These are phyloP conservation scores for Muscina levida DNA, from an alignment of 2,888 invertebrate genomes.

Conservation along the genomic window DNA sequence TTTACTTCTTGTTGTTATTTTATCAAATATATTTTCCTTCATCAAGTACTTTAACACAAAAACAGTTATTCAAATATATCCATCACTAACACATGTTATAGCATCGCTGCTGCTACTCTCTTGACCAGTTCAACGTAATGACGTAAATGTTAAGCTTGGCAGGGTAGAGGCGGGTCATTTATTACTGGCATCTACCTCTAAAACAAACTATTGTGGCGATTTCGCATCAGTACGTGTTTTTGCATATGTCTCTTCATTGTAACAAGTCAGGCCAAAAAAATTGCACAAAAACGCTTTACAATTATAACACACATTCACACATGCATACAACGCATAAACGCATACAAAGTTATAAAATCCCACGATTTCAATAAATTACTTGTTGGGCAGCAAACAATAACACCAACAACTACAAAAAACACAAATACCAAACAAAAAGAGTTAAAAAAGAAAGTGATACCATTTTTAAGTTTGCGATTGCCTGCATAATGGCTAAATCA, in stretches of 20 bases:
- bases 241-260: not conserved
- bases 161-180: constrained; percentile 14
- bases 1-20: no score
- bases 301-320: not conserved
- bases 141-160: no score
- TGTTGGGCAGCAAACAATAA: not conserved
- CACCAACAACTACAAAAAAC: no score
- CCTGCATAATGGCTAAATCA: no score
- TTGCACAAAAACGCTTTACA: constrained; percentile 16
- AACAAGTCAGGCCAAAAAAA: constrained; percentile 7
- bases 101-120: no score
- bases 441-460: constrained; percentile 35
- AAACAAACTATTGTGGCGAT: constrained; percentile 36
- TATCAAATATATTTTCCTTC: no score
- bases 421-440: no score
- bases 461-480: not conserved
- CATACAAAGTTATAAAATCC: constrained; percentile 21
- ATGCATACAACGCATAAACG: not conserved
- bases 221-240: constrained; percentile 47
- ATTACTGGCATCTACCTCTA: not conserved
- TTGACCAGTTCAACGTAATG: no score
- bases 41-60: no score
- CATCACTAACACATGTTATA: no score
- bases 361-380: constrained; percentile 28
- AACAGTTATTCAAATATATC: no score